Evolutionary conservation across 2,797 vertebrate genomes (phyloP).

Genomic region (Distichodus sexfasciatus): DNA sequence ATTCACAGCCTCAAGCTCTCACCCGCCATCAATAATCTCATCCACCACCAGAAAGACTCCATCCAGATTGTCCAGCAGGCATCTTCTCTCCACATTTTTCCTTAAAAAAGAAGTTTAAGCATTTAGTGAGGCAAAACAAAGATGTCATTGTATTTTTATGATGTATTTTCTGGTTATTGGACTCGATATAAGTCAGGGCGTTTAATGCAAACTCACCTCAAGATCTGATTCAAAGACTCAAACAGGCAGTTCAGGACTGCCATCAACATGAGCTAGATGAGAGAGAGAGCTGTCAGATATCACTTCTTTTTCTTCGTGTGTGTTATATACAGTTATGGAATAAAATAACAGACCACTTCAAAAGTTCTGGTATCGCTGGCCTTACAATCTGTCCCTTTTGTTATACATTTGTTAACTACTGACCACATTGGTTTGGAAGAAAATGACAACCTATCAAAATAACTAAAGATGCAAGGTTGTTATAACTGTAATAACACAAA

Average conservation of each 20-base stretch:
- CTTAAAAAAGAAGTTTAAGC: slow-evolving; percentile 57
- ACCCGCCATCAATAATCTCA: slow-evolving; percentile 88
- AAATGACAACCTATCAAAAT: too few species aligned
- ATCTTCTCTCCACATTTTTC: slow-evolving; percentile 87
- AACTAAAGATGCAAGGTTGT: too few species aligned
- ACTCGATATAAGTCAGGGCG: not conserved
- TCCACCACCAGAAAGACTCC: slow-evolving; percentile 87
- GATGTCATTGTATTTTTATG: not conserved
- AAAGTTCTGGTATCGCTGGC: too few species aligned
- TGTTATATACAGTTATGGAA: not conserved
- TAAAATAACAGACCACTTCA: too few species aligned
- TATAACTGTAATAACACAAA: too few species aligned
- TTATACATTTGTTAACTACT: too few species aligned
- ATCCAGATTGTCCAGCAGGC: slow-evolving; percentile 89
- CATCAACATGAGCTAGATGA: slow-evolving; percentile 77
- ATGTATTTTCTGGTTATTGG: not conserved
- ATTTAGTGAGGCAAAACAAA: too few species aligned
- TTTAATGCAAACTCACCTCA: slow-evolving; percentile 63
- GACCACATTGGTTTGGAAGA: too few species aligned
- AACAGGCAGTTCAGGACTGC: slow-evolving; percentile 77
- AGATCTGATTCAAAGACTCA: slow-evolving; percentile 75
- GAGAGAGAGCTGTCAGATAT: not conserved
- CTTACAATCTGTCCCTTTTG: too few species aligned
- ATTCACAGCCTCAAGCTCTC: slow-evolving; percentile 26
- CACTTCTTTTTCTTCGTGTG: not conserved